Conservation (phyloP, 2,888 invertebrate species). For the Alloscopus bannaensis region DNA sequence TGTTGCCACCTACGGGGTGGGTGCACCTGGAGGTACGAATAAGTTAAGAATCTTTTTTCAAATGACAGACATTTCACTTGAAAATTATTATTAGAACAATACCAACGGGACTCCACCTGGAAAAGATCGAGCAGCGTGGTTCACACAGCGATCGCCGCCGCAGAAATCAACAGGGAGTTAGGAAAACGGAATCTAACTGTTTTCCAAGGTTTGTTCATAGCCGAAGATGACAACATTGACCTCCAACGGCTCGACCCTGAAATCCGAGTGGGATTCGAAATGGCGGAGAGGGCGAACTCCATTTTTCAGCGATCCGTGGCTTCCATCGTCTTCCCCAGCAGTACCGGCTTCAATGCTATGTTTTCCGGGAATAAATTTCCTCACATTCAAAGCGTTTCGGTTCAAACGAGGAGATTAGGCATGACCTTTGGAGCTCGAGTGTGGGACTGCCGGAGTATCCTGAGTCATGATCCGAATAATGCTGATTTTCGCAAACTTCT, state of each 20-base stretch:
- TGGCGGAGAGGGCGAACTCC: slow-evolving; percentile 19
- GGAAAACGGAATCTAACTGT: neutral
- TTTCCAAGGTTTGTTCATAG: slow-evolving; percentile 25
- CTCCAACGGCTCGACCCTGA: slow-evolving; percentile 6
- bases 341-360: neutral
- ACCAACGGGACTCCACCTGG: neutral
- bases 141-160: slow-evolving; percentile 27
- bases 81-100: slow-evolving; percentile 5
- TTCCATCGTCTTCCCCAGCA: slow-evolving; percentile 3
- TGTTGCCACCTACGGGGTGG: slow-evolving; percentile 41
- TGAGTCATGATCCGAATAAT: neutral
- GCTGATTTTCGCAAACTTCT: neutral
- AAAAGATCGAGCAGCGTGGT: slow-evolving; percentile 21
- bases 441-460: slow-evolving; percentile 9
- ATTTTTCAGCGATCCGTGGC: slow-evolving; percentile 17
- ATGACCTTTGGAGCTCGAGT: slow-evolving; percentile 29
- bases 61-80: neutral
- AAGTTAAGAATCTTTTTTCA: neutral
- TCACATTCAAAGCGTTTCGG: neutral
- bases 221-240: neutral
- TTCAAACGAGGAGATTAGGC: neutral
- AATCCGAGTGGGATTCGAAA: slow-evolving; percentile 30
- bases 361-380: neutral
- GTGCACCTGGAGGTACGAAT: slow-evolving; percentile 20
- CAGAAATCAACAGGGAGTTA: slow-evolving; percentile 33